A percentile compares a stretch with the other conserved stretches of the same genome.
These are phyloP conservation scores for Patiria pectinifera DNA, from an alignment of 53 echinoderm and acorn worm genomes.

Conservation along the genomic window DNA sequence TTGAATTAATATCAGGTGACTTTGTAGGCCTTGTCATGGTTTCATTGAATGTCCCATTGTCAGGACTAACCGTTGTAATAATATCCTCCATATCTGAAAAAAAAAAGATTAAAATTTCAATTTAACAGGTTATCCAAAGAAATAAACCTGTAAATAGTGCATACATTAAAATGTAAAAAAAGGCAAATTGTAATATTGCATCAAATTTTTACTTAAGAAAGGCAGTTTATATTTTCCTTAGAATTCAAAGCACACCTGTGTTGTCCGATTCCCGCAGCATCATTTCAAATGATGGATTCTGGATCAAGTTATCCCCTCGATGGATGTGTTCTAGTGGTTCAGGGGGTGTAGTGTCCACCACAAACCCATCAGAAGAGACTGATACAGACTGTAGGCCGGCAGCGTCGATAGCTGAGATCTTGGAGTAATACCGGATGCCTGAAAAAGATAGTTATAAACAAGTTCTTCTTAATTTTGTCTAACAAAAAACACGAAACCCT, in stretches of 20 bases:
- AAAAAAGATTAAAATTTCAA: no score
- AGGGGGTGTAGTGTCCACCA: conserved; percentile 58
- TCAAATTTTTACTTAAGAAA: no score
- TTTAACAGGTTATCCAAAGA: no score
- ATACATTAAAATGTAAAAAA: no score
- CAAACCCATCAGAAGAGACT: conserved; percentile 56
- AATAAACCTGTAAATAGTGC: no score
- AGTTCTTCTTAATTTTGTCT: background rate
- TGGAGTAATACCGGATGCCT: conserved; percentile 59
- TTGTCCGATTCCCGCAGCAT: background rate
- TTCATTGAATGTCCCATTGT: no score
- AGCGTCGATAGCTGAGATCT: conserved; percentile 55
- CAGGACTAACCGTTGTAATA: no score
- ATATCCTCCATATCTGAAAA: no score
- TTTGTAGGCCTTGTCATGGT: no score
- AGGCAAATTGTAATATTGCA: no score
- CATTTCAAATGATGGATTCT: conserved; percentile 67
- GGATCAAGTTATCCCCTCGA: conserved; percentile 43
- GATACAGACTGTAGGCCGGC: conserved; percentile 47
- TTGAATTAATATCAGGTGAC: no score
- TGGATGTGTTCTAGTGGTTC: background rate
- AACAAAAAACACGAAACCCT: no score
- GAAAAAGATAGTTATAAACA: background rate
- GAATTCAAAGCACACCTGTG: background rate
- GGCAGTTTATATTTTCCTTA: background rate